Evolutionary conservation across 2,888 invertebrate species (phyloP).

Genomic region (Drosophila merina): DNA sequence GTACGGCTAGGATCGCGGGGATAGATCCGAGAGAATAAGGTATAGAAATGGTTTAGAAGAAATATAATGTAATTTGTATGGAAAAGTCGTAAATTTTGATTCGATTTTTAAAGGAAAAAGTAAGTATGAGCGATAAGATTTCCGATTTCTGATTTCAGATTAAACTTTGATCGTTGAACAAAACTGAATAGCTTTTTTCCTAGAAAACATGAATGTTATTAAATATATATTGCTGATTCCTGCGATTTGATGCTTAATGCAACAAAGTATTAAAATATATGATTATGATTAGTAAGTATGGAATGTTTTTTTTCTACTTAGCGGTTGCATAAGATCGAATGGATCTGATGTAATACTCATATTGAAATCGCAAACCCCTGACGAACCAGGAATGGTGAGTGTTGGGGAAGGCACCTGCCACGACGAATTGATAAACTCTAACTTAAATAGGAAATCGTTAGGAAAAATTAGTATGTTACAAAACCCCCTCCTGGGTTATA

Average conservation of each 20-base stretch:
- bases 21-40: too few relatives aligned
- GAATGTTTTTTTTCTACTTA: conserved; percentile 24
- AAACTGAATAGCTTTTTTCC: background rate
- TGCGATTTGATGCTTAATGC: background rate
- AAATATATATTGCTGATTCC: background rate
- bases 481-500: conserved; percentile 9
- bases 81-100: conserved; percentile 8
- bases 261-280: conserved; percentile 18
- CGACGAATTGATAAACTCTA: conserved; percentile 11
- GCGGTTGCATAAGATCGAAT: conserved; percentile 18
- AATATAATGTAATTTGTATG: too few relatives aligned
- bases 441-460: background rate
- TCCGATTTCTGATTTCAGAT: background rate
- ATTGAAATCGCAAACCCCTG: conserved; percentile 8
- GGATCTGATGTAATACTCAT: conserved; percentile 13
- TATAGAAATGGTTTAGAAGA: conserved; percentile 2
- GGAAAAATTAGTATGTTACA: conserved; percentile 14
- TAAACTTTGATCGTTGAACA: background rate
- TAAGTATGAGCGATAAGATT: background rate
- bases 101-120: background rate
- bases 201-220: background rate
- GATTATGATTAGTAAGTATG: conserved; percentile 9
- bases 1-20: too few relatives aligned
- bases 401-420: background rate
- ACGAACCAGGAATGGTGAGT: conserved; percentile 4